These are phyloP conservation scores for Ailurus styani DNA, from an alignment of 2,113 vertebrate genomes.

Conservation along the genomic window DNA sequence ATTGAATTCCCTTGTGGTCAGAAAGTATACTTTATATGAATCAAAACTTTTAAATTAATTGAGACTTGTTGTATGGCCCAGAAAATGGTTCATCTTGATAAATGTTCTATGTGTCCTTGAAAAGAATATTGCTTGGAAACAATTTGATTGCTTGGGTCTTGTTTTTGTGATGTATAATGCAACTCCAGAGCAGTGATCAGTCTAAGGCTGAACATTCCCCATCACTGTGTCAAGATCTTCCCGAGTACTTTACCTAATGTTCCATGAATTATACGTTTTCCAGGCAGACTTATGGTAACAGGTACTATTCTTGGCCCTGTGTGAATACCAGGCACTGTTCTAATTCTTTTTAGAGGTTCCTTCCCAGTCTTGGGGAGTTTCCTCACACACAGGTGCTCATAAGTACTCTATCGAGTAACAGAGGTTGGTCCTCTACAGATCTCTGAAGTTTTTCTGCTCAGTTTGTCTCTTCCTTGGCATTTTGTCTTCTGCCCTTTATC, in stretches of 20 bases:
- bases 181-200: not conserved
- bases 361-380: not conserved
- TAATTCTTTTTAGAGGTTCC: not conserved
- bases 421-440: not conserved
- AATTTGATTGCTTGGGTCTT: not conserved
- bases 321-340: not conserved
- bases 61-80: not conserved
- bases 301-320: not conserved
- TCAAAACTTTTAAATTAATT: not conserved
- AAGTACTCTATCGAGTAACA: not conserved
- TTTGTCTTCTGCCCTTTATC: not conserved
- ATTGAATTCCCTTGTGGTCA: not conserved
- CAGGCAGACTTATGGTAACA: not conserved
- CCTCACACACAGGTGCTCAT: not conserved
- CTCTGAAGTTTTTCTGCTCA: not conserved
- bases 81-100: not conserved
- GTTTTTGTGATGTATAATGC: conserved; percentile 18
- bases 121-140: conserved; percentile 21
- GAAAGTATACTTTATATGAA: not conserved
- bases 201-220: not conserved
- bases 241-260: not conserved
- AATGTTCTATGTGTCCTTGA: not conserved
- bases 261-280: not conserved
- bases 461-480: not conserved
- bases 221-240: not conserved